Evolutionary conservation across 2,113 vertebrate genomes (phyloP).

Genomic region (Zeus faber): DNA sequence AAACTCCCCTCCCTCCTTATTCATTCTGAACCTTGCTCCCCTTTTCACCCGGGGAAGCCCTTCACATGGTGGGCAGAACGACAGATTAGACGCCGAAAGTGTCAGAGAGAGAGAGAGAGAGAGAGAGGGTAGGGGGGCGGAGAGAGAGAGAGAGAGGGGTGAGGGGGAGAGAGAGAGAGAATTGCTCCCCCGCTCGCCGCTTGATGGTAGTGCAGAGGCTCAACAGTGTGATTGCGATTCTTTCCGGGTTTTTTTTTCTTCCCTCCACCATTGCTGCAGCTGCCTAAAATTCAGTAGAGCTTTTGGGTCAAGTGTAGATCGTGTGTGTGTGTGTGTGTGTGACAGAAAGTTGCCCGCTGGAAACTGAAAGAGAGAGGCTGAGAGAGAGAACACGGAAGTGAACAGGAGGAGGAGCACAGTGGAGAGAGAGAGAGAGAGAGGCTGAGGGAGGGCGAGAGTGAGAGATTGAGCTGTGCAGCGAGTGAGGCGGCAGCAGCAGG

Average conservation of each 20-base stretch:
- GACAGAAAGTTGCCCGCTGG: too few species aligned
- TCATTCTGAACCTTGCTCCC: not conserved
- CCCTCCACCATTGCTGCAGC: too few species aligned
- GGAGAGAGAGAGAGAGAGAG: slow-evolving; percentile 30
- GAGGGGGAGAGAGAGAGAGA: slow-evolving; percentile 21
- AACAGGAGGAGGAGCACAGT: slow-evolving; percentile 23
- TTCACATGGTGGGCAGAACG: not conserved
- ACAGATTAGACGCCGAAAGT: not conserved
- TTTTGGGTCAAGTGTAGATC: too few species aligned
- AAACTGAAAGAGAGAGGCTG: not conserved
- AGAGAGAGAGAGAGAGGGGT: slow-evolving; percentile 42
- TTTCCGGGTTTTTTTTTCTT: too few species aligned
- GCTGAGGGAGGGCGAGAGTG: slow-evolving; percentile 27
- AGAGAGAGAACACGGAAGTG: slow-evolving; percentile 15
- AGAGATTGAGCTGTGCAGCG: slow-evolving; percentile 59
- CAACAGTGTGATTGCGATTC: too few species aligned
- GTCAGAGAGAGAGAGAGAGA: not conserved
- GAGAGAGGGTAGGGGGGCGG: slow-evolving; percentile 17
- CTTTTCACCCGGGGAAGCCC: too few species aligned
- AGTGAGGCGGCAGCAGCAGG: slow-evolving; percentile 73
- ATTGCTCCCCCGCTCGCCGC: too few species aligned
- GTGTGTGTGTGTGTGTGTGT: too few species aligned
- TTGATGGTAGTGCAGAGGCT: too few species aligned
- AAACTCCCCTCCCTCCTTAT: not conserved
- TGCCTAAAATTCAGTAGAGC: too few species aligned